A percentile compares a stretch with the other conserved stretches of the same genome.
These are phyloP conservation scores for Drosophila punjabiensis DNA, from an alignment of 1,140 invertebrate genomes.

Conservation along the genomic window DNA sequence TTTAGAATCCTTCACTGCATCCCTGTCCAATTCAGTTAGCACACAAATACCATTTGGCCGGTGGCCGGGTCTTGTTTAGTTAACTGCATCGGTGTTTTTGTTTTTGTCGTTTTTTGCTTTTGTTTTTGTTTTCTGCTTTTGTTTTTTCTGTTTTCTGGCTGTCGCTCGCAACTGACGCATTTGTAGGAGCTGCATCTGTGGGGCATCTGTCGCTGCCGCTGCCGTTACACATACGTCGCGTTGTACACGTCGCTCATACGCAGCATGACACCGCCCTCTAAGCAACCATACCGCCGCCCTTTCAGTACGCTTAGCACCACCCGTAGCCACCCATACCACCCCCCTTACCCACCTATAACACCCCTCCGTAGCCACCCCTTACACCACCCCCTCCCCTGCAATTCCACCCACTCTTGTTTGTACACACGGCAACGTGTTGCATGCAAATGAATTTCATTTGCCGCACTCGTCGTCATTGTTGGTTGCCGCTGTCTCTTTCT, in stretches of 20 bases:
- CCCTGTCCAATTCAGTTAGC: conserved; percentile 29
- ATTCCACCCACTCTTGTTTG: conserved; percentile 42
- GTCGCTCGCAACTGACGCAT: conserved; percentile 40
- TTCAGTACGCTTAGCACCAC: background rate
- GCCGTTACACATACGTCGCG: conserved; percentile 53
- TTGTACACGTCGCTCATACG: conserved; percentile 61
- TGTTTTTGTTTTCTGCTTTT: conserved; percentile 2
- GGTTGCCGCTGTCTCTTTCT: conserved; percentile 28
- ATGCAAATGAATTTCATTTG: conserved; percentile 78
- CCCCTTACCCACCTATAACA: background rate
- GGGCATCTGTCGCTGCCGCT: conserved; percentile 29
- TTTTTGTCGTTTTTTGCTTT: background rate
- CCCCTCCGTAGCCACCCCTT: too few species aligned
- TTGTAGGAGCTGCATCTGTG: conserved; percentile 30
- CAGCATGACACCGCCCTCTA: conserved; percentile 16
- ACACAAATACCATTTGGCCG: conserved; percentile 28
- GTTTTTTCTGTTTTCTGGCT: conserved; percentile 4
- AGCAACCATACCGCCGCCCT: background rate
- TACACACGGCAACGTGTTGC: conserved; percentile 72
- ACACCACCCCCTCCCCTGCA: background rate
- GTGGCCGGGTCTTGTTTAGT: conserved; percentile 58
- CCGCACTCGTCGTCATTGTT: conserved; percentile 48
- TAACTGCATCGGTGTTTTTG: conserved; percentile 54
- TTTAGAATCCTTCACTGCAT: background rate
- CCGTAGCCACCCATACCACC: background rate